Evolutionary conservation across 2,888 invertebrate genomes (phyloP), one percentile per base, ranked within the genome.

Genomic region (Ochlodes sylvanus): DNA sequence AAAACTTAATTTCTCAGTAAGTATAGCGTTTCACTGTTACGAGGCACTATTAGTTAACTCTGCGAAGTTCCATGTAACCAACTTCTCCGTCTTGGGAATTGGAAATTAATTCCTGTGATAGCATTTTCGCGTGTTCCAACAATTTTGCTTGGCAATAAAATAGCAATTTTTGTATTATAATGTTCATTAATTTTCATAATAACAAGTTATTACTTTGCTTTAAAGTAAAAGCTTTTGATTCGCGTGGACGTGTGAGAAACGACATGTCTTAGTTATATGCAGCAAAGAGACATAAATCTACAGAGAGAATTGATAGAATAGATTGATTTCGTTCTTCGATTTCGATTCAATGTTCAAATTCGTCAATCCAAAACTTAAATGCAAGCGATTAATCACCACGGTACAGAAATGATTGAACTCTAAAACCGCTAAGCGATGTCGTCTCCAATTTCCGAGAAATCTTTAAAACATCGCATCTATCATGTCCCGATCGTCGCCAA

Each of bases 401-500:
- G 7, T 15, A 47, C 7, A 9, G 15, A 17, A 15, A 7, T 17
- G 44, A 47, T 17, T 17, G 15, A 44, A 15, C 44, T 44, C 9
- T 15, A 1, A 2, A 47, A 47, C 44, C 10, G 27, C 15, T 44
- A 47, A 60, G n/a, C 47, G 44, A 32, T 47, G 9, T 60, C 47
- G 4, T 50, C 14, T 12, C 34, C 14, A 47, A 17, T 32, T 17
- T 14, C 15, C 17, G 44, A 47, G 17, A 9, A 47, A 47, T 47
- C 14, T 50, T 61, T 61, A 61, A 61, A 61, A 61, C 14, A 34
- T 61, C 61, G 32, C 47, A 61, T 61, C 61, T 17, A 50, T 61
- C 61, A 61, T 50, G 17, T 14, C 9, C 9, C 14, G 6, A 61
- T 50, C 44, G n/a, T 15, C 17, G 7, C 17, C 44, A 17, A 47